A percentile compares a stretch with the other conserved stretches of the same genome.
These are phyloP conservation scores for Ectemnius cavifrons DNA, from an alignment of 2,888 invertebrate species.

Conservation along the genomic window DNA sequence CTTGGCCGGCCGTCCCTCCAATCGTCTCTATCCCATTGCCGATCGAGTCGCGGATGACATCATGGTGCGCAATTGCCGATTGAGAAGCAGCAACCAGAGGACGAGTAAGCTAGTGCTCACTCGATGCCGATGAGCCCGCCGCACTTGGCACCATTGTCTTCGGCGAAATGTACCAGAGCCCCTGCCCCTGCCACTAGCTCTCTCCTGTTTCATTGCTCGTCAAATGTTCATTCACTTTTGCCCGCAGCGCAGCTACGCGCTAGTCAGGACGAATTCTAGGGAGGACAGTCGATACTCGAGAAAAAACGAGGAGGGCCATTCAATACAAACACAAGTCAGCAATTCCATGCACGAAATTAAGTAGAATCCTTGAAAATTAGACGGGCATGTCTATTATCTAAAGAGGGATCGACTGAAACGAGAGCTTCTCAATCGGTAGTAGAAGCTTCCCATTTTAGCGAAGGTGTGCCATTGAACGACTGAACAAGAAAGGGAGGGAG, in stretches of 20 bases:
- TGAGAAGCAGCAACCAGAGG: conserved; percentile 40
- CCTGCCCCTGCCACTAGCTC: conserved; percentile 9
- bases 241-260: neutral
- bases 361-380: too few relatives aligned
- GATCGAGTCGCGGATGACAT: conserved; percentile 47
- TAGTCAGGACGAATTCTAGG: neutral
- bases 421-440: neutral
- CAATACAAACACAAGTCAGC: too few relatives aligned
- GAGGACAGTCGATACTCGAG: neutral
- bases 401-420: conserved; percentile 4
- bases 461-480: too few relatives aligned
- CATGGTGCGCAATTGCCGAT: conserved; percentile 58
- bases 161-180: conserved; percentile 17
- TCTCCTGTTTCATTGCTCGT: neutral
- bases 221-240: neutral
- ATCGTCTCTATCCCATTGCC: conserved; percentile 29
- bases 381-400: conserved; percentile 26
- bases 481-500: too few relatives aligned
- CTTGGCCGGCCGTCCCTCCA: conserved; percentile 23
- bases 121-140: conserved; percentile 41
- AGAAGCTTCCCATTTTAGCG: too few relatives aligned
- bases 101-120: conserved; percentile 44
- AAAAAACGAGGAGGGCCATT: too few relatives aligned
- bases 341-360: too few relatives aligned
- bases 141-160: conserved; percentile 27